A percentile compares a stretch with the other conserved stretches of the same genome.
Conservation (phyloP, 2,888 invertebrate genomes). For the Tholera decimalis region DNA sequence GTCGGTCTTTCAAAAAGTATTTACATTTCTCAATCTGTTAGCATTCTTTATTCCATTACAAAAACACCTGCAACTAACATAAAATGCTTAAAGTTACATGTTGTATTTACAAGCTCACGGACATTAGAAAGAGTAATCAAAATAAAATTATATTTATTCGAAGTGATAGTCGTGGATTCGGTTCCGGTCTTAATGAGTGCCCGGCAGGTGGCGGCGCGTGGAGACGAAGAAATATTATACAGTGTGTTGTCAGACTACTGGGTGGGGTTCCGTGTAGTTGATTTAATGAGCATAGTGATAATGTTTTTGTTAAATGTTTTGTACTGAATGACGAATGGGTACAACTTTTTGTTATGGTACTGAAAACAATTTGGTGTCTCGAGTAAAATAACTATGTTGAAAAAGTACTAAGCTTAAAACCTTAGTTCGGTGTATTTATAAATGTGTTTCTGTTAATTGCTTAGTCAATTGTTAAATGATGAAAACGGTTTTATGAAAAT, state of each 20-base stretch:
- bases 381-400: too few relatives aligned
- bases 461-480: too few relatives aligned
- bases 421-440: too few relatives aligned
- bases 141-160: constrained; percentile 85
- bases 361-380: not conserved
- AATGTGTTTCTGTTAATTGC: too few relatives aligned
- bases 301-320: constrained; percentile 8
- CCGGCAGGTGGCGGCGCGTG: constrained; percentile 81
- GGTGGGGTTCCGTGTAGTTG: constrained; percentile 59
- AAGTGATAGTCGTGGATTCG: constrained; percentile 81
- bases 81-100: constrained; percentile 47
- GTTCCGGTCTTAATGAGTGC: constrained; percentile 84
- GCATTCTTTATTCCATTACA: constrained; percentile 25
- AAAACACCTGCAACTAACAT: constrained; percentile 44
- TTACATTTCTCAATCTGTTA: constrained; percentile 4
- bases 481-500: not conserved
- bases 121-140: constrained; percentile 80
- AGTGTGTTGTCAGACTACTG: constrained; percentile 43
- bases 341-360: not conserved
- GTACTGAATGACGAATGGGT: not conserved
- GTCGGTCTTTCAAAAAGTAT: too few relatives aligned
- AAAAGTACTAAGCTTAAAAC: too few relatives aligned
- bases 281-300: constrained; percentile 32
- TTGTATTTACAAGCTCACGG: constrained; percentile 68
- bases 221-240: constrained; percentile 63